These are phyloP conservation scores for Ceratina australensis DNA, from an alignment of 1,140 invertebrate genomes.

Conservation along the genomic window DNA sequence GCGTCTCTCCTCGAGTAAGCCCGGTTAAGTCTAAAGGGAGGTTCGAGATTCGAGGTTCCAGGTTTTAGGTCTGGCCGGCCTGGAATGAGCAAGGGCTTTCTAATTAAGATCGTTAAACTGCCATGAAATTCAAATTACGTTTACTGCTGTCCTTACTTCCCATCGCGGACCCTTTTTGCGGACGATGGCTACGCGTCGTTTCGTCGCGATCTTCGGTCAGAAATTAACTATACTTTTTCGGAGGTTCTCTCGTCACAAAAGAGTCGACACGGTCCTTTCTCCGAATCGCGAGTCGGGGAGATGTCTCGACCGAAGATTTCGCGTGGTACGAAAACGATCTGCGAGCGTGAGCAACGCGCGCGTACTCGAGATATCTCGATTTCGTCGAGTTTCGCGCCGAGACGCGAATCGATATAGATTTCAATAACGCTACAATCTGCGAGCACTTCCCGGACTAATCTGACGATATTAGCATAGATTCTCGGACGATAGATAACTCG, in stretches of 20 bases:
- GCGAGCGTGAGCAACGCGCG: background rate
- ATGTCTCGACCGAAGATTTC: background rate
- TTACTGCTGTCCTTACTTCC: slow-evolving; percentile 65
- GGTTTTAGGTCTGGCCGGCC: slow-evolving; percentile 61
- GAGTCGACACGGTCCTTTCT: too few species aligned
- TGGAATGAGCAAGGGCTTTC: slow-evolving; percentile 68
- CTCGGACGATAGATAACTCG: slow-evolving; percentile 71
- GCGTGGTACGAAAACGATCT: background rate
- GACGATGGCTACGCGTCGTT: slow-evolving; percentile 47
- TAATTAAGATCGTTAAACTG: slow-evolving; percentile 74
- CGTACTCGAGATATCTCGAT: too few species aligned
- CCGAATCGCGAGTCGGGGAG: background rate
- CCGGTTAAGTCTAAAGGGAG: slow-evolving; percentile 65
- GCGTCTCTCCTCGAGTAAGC: slow-evolving; percentile 68
- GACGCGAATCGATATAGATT: slow-evolving; percentile 51
- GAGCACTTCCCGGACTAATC: slow-evolving; percentile 61
- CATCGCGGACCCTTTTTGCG: slow-evolving; percentile 58
- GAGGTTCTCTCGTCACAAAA: background rate
- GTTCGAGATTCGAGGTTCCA: slow-evolving; percentile 68
- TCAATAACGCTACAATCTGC: slow-evolving; percentile 57
- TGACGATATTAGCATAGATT: slow-evolving; percentile 72
- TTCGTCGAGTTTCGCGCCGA: background rate
- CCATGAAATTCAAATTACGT: slow-evolving; percentile 72
- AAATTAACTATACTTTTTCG: slow-evolving; percentile 37
- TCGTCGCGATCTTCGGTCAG: slow-evolving; percentile 41